A percentile compares a stretch with the other conserved stretches of the same genome.
phyloP scores from a whole-genome alignment of 2,888 invertebrate genomes.

The Apomyelois bistriatella region DNA sequence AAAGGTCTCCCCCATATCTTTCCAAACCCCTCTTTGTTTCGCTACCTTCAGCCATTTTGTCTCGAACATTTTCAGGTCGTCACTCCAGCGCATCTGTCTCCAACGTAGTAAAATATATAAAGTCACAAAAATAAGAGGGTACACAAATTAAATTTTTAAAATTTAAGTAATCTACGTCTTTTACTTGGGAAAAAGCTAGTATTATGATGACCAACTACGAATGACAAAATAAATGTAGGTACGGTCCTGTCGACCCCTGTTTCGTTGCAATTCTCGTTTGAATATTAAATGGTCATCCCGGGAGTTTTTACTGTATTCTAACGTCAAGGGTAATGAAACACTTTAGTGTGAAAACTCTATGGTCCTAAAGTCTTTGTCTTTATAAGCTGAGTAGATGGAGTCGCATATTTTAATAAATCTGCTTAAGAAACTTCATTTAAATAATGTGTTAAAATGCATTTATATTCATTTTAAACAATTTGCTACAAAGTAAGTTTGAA shows the following conservation, averaged over 20 bases:
- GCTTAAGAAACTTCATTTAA: constrained; percentile 7
- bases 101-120: too few relatives aligned
- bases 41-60: too few relatives aligned
- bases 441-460: not conserved
- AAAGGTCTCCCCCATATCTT: too few relatives aligned
- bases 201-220: too few relatives aligned
- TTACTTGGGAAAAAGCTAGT: too few relatives aligned
- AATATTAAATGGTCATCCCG: constrained; percentile 50
- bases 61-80: too few relatives aligned
- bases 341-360: constrained; percentile 2
- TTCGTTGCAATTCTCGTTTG: constrained; percentile 45
- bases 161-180: too few relatives aligned
- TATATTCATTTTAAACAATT: not conserved
- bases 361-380: not conserved
- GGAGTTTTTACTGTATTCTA: constrained; percentile 31
- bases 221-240: too few relatives aligned
- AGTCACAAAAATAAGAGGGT: too few relatives aligned
- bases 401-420: constrained; percentile 3
- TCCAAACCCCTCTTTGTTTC: too few relatives aligned
- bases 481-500: not conserved
- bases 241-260: not conserved
- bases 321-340: constrained; percentile 6
- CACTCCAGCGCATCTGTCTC: too few relatives aligned
- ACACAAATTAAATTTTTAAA: too few relatives aligned
- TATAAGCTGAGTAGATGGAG: not conserved